A percentile compares a stretch with the other conserved stretches of the same genome.
Conservation (phyloP, 1,140 invertebrate genomes). For the Drosophila quadrilineata region DNA sequence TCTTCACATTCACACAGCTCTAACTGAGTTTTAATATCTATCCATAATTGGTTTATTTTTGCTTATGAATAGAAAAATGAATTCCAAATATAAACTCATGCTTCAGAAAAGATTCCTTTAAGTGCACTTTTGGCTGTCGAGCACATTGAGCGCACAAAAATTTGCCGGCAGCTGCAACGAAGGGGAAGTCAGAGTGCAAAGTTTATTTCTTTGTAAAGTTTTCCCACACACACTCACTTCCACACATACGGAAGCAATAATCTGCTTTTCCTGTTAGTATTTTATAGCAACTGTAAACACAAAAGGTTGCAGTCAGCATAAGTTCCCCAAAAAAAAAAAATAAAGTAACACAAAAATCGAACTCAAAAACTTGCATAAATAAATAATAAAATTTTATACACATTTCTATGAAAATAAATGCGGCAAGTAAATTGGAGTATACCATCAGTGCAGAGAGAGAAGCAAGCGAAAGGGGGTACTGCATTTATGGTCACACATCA, state of each 20-base stretch:
- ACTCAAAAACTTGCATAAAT: constrained; percentile 47
- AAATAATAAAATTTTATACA: constrained; percentile 49
- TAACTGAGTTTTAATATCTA: too few relatives aligned
- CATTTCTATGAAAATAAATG: constrained; percentile 48
- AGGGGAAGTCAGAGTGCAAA: not conserved
- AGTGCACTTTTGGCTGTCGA: constrained; percentile 25
- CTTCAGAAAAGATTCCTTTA: constrained; percentile 33
- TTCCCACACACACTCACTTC: too few relatives aligned
- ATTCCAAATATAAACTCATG: too few relatives aligned
- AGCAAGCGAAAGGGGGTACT: not conserved
- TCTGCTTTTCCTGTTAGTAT: constrained; percentile 58
- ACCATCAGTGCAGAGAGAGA: constrained; percentile 7
- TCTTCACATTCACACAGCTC: too few relatives aligned
- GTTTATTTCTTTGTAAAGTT: constrained; percentile 25
- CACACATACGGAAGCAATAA: constrained; percentile 67
- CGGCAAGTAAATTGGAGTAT: too few relatives aligned
- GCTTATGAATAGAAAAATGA: too few relatives aligned
- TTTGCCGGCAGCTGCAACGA: not conserved
- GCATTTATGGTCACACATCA: constrained; percentile 51
- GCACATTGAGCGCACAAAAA: constrained; percentile 10
- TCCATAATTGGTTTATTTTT: constrained; percentile 29
- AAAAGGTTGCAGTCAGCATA: constrained; percentile 24
- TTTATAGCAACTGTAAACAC: constrained; percentile 37
- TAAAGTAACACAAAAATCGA: too few relatives aligned
- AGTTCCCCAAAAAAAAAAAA: constrained; percentile 16